Evolutionary conservation across 1,140 invertebrate genomes (phyloP).

Genomic region (Zaprionus davidi): DNA sequence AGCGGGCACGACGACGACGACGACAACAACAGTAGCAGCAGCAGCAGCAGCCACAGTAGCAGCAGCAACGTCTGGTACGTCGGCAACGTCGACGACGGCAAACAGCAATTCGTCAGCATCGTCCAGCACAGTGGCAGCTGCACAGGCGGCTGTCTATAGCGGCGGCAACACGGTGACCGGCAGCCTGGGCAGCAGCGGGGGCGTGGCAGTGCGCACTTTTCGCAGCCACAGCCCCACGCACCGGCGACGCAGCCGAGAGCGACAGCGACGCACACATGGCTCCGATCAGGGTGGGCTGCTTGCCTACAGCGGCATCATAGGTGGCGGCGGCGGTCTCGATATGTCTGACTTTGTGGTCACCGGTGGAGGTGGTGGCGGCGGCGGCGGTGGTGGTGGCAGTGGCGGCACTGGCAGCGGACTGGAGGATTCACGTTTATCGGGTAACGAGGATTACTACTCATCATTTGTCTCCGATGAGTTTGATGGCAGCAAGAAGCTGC

Average conservation of each 20-base stretch:
- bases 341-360: conserved; percentile 53
- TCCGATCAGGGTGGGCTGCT: conserved; percentile 79
- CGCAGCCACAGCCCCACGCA: conserved; percentile 83
- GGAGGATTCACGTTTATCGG: conserved; percentile 80
- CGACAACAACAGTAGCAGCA: conserved; percentile 18
- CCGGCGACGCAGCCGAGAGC: conserved; percentile 77
- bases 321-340: conserved; percentile 46
- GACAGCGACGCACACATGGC: conserved; percentile 76
- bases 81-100: conserved; percentile 53
- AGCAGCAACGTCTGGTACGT: conserved; percentile 36
- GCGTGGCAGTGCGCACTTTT: conserved; percentile 72
- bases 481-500: conserved; percentile 75
- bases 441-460: conserved; percentile 79
- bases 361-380: conserved; percentile 12
- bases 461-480: conserved; percentile 81
- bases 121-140: conserved; percentile 80
- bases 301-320: conserved; percentile 71
- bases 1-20: conserved; percentile 23
- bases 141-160: conserved; percentile 78
- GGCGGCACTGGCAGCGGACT: conserved; percentile 68
- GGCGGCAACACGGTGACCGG: conserved; percentile 80
- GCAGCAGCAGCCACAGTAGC: conserved; percentile 12
- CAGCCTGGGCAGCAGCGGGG: conserved; percentile 67
- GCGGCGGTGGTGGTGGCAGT: conserved; percentile 59
- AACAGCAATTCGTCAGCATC: conserved; percentile 73